These are phyloP conservation scores for Chiloscyllium punctatum DNA, from an alignment of 2,797 vertebrate genomes.

Conservation along the genomic window DNA sequence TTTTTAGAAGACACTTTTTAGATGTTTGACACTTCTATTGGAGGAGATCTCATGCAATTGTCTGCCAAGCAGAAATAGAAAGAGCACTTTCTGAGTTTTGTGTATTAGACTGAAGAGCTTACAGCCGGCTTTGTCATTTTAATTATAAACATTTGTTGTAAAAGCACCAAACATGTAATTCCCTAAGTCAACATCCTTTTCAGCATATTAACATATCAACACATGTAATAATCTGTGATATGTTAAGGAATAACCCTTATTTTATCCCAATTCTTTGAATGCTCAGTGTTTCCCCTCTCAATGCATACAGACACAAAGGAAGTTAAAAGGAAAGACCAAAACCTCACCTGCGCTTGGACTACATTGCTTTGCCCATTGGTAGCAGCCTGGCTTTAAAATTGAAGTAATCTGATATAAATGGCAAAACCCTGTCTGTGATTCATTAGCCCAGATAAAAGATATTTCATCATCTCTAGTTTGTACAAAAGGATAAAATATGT, in stretches of 20 bases:
- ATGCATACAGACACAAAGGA: neutral
- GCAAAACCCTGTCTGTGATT: slow-evolving; percentile 82
- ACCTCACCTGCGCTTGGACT: slow-evolving; percentile 59
- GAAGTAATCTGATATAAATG: slow-evolving; percentile 80
- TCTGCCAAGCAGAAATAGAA: neutral
- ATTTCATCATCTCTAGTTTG: slow-evolving; percentile 73
- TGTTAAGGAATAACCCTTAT: neutral
- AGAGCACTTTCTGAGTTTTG: neutral
- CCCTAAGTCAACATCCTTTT: too few species aligned
- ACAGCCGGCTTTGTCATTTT: neutral
- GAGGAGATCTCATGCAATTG: too few species aligned
- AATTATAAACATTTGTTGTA: neutral
- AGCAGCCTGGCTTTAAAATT: slow-evolving; percentile 58
- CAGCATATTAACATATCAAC: too few species aligned
- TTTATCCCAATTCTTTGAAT: neutral
- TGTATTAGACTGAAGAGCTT: neutral
- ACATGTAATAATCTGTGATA: neutral
- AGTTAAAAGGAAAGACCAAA: neutral
- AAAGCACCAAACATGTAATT: neutral
- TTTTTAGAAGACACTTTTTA: too few species aligned
- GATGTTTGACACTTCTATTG: neutral
- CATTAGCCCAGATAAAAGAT: slow-evolving; percentile 75
- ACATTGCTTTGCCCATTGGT: slow-evolving; percentile 63
- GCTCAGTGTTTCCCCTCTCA: neutral
- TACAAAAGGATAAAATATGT: slow-evolving; percentile 83